Percentiles rank a stretch among this genome's conserved stretches.
These are phyloP conservation scores for Strongylocentrotus purpuratus DNA, from an alignment of 35 echinoderm and acorn worm species.

Conservation along the genomic window DNA sequence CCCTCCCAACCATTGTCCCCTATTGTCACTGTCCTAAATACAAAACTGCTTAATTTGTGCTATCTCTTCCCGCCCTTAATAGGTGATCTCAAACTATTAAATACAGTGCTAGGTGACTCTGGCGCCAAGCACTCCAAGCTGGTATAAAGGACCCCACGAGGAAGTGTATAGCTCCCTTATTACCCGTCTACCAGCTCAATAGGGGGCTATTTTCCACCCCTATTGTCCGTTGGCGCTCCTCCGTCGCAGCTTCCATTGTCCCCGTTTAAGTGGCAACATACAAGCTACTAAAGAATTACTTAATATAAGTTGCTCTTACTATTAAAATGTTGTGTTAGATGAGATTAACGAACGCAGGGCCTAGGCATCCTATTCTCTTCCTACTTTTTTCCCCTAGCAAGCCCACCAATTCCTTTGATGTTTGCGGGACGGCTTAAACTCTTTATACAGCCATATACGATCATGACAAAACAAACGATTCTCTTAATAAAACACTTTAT, in stretches of 20 bases:
- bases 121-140: not conserved
- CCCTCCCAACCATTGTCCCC: not conserved
- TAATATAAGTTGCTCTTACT: slow-evolving; percentile 46
- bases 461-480: slow-evolving; percentile 39
- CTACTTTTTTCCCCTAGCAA: not conserved
- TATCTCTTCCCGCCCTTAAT: not conserved
- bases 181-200: slow-evolving; percentile 22
- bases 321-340: slow-evolving; percentile 44
- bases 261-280: slow-evolving; percentile 40
- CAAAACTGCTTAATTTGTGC: slow-evolving; percentile 30
- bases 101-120: not conserved
- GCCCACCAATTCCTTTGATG: slow-evolving; percentile 17
- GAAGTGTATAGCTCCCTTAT: slow-evolving; percentile 19
- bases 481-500: slow-evolving; percentile 39
- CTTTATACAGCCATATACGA: slow-evolving; percentile 23
- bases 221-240: slow-evolving; percentile 20
- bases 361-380: slow-evolving; percentile 5
- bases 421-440: slow-evolving; percentile 28
- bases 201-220: slow-evolving; percentile 7
- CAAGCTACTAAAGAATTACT: slow-evolving; percentile 39
- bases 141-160: not conserved
- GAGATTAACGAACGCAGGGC: slow-evolving; percentile 18
- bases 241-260: not conserved
- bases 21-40: not conserved
- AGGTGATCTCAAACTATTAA: slow-evolving; percentile 11